phyloP scores from a whole-genome alignment of 1,140 invertebrate genomes.

The Hyles euphorbiae region DNA sequence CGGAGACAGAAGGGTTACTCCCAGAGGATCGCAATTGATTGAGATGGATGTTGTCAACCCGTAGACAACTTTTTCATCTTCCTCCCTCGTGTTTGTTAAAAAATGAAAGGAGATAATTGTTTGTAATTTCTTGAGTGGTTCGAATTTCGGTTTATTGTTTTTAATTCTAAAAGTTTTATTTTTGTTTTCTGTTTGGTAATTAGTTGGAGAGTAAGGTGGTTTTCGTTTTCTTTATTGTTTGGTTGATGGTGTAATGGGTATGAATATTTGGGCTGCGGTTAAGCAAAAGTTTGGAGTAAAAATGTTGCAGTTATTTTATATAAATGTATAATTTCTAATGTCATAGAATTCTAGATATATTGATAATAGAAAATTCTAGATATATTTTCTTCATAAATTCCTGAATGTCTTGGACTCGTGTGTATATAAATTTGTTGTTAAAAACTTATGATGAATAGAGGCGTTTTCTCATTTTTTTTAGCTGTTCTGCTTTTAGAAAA shows the following conservation, averaged over 20 bases:
- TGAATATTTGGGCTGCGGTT: neutral
- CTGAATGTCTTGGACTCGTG: too few relatives aligned
- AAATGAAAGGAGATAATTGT: conserved; percentile 28
- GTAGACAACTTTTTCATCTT: conserved; percentile 38
- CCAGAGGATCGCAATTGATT: conserved; percentile 57
- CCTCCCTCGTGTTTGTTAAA: neutral
- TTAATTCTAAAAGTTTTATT: conserved; percentile 9
- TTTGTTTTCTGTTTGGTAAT: conserved; percentile 5
- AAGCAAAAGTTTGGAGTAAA: neutral
- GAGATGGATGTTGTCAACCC: conserved; percentile 62
- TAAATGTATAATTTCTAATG: too few relatives aligned
- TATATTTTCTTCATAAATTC: too few relatives aligned
- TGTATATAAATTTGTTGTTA: too few relatives aligned
- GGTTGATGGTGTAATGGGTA: neutral
- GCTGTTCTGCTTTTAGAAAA: too few relatives aligned
- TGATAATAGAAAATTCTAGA: too few relatives aligned
- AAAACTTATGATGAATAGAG: too few relatives aligned
- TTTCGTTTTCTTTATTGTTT: neutral
- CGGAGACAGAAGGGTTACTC: conserved; percentile 52
- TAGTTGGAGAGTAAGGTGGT: neutral
- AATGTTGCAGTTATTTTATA: too few relatives aligned
- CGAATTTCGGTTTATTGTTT: conserved; percentile 36
- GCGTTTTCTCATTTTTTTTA: too few relatives aligned
- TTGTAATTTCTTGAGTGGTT: conserved; percentile 54
- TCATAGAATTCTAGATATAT: too few relatives aligned